Evolutionary conservation across 1,140 invertebrate genomes (phyloP), one percentile per base, ranked within the genome.

Genomic region (Asbolus verrucosus): DNA sequence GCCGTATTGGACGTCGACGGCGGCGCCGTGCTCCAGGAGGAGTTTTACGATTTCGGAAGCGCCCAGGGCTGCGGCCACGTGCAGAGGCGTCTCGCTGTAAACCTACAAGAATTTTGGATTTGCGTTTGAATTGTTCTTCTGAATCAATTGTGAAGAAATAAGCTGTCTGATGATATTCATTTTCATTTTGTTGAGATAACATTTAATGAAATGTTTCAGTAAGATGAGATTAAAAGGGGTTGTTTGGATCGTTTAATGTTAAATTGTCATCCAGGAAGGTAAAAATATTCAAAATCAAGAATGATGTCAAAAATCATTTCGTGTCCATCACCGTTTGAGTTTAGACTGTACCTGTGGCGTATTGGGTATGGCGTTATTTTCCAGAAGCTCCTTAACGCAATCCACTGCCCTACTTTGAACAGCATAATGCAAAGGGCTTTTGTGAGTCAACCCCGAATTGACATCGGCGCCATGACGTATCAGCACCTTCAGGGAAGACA

Each of bases 51-150:
- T 91, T 54, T 83, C 82, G 0, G 85, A 82, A 19, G 88, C 88
- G 6, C 93, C 93, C 24, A 92, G 81, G 39, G 89, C 86, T 11
- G 92, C 90, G 6, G 93, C 92, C 1, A 94, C 88, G 71, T 95
- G 93, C 2, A 96, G 79, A 0, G 93, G 92, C 0, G 93, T 94
- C 82, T 94, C 92, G 2, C 90, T 93, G 72, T 89, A 93, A 16
- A 92, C 88, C 87, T 89, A 65, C 3, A 27, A 27, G 8, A 27
- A 27, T n/a, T n/a, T n/a, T n/a, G n/a, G n/a, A n/a, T n/a, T n/a
- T n/a, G n/a, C n/a, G n/a, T n/a, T n/a, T n/a, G n/a, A n/a, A n/a
- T n/a, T n/a, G n/a, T n/a, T n/a, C n/a, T n/a, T n/a, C n/a, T n/a
- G n/a, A n/a, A n/a, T n/a, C n/a, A n/a, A n/a, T n/a, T n/a, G n/a